Base-by-base conservation (phyloP, 2,113 vertebrate species). In the Phrynosoma platyrhinos region DNA sequence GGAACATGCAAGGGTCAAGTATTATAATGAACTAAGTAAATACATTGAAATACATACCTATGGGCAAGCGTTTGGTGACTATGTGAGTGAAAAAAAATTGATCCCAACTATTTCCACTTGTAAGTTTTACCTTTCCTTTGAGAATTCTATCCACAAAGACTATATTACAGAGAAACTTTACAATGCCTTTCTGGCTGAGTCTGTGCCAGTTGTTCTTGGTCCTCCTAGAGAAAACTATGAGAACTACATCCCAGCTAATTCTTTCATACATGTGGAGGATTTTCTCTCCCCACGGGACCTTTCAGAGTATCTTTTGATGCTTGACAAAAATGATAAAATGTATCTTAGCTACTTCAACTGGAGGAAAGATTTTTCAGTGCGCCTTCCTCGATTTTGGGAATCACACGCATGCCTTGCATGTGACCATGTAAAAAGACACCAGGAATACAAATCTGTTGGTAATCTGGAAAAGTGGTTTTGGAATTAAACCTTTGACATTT, bases 111-210 rank as follows among this genome's bases (percentile, higher is more conserved):
- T 99, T 68, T 98, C 98, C 91, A 97, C 97, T 80, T 99, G 99
- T 92, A 99, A 99, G 88, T 99, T 99, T 95, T 99, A 99, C 91
- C 97, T 99, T 95, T 97, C 98, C 1, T 99, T 99, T 91, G 99
- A 99, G 96, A 99, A 99, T 94, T 99, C 99, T 42, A 98, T 98
- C 91, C 99, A 99, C 95, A 99, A 98, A 94, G 99, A 99, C 97
- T 98, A 99, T 89, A 99, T 99, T 91, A 99, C 98, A 0, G 98
- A 99, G 93, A 99, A 99, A 96, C 98, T 99, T 87, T 99, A 98
- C 95, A 99, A 99, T 94, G 98, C 98, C 13, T 97, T 99, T 62
- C 97, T 98, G 25, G 98, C 98, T 5, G 98, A 98, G 64, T 98
- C 98, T 16, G 98, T 99, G 71, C 99, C 99, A 16, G 96, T 99